Percentiles rank a stretch among this genome's conserved stretches.
Evolutionary conservation across 2,113 vertebrate species (phyloP).

Genomic region (Saccopteryx bilineata): DNA sequence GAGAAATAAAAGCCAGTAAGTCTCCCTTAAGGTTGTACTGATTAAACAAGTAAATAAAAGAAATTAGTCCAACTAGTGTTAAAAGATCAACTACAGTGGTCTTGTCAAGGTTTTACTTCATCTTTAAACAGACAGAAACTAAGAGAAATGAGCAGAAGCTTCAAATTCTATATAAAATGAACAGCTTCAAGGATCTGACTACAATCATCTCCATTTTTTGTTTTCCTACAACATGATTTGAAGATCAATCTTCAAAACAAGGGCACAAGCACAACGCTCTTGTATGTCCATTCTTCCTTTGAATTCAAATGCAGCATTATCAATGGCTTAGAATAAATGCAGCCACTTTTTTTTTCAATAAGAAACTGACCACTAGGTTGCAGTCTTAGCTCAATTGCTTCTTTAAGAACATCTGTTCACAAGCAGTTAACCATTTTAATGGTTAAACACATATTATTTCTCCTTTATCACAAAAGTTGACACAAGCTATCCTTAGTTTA

Average conservation of each 20-base stretch:
- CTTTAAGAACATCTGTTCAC: background rate
- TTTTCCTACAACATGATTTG: background rate
- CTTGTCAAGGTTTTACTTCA: background rate
- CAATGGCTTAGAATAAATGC: background rate
- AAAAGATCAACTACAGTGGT: background rate
- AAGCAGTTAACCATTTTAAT: background rate
- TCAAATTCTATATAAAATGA: background rate
- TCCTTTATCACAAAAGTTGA: background rate
- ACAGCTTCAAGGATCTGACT: background rate
- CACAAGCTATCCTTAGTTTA: background rate
- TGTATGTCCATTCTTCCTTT: background rate
- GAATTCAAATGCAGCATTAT: background rate
- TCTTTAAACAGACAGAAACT: constrained; percentile 14
- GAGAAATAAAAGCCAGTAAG: constrained; percentile 23
- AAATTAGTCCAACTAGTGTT: background rate
- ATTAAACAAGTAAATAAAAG: background rate
- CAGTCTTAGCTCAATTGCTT: constrained; percentile 70
- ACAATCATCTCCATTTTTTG: background rate
- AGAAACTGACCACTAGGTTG: constrained; percentile 75
- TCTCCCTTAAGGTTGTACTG: background rate
- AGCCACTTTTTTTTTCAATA: background rate
- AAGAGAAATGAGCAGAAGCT: constrained; percentile 15
- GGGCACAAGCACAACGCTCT: background rate
- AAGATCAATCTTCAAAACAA: background rate
- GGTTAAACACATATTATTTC: background rate